These are phyloP conservation scores for Dysmachus trigonus DNA, from an alignment of 2,888 invertebrate genomes.

Conservation along the genomic window DNA sequence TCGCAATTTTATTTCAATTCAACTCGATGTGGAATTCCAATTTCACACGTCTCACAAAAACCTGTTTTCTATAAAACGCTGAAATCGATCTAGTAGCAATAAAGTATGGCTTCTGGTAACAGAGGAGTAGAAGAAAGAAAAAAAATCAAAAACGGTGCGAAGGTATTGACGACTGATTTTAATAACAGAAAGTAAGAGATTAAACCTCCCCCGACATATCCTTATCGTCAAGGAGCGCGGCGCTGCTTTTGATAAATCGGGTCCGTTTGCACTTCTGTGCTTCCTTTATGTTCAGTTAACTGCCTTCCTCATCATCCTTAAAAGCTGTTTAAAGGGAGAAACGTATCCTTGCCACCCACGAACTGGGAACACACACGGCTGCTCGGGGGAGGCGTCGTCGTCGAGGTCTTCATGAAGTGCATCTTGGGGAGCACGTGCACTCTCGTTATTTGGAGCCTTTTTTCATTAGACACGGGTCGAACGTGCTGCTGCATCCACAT, in stretches of 20 bases:
- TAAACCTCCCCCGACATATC: not conserved
- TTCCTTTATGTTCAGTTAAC: constrained; percentile 28
- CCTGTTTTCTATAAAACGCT: not conserved
- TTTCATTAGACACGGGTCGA: constrained; percentile 8
- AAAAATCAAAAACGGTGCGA: not conserved
- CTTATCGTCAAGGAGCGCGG: not conserved
- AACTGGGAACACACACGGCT: not conserved
- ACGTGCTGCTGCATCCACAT: not conserved
- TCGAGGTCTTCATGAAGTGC: not conserved
- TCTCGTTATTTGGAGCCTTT: constrained; percentile 14
- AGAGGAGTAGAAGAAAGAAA: not conserved
- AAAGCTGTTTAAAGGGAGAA: constrained; percentile 10
- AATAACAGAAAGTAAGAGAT: constrained; percentile 28
- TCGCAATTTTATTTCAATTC: not conserved
- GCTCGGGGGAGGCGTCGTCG: not conserved
- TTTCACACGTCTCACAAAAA: not conserved
- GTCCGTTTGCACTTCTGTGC: constrained; percentile 11
- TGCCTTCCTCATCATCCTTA: constrained; percentile 17
- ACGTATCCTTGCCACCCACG: not conserved
- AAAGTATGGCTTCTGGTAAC: constrained; percentile 1
- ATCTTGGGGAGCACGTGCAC: not conserved
- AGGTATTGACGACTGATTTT: constrained; percentile 1
- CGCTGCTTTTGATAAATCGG: constrained; percentile 29
- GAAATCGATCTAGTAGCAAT: constrained; percentile 12
- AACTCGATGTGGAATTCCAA: not conserved